Percentiles rank a stretch among this genome's conserved stretches.
Conservation (phyloP, 1,140 invertebrate genomes). For the Dysdera silvatica region DNA sequence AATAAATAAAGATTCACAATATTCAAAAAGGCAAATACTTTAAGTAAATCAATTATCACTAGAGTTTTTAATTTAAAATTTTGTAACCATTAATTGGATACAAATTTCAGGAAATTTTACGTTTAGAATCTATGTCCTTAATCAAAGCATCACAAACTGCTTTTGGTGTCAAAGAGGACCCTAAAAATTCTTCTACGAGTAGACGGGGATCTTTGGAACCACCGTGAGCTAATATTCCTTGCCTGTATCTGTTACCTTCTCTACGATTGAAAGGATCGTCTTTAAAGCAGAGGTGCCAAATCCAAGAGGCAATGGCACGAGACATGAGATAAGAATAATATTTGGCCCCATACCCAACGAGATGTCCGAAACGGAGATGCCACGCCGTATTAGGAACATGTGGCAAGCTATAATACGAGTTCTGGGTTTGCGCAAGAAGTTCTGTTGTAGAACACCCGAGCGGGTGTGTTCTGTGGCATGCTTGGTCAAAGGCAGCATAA, state of each 20-base stretch:
- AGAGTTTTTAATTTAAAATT: too few relatives aligned
- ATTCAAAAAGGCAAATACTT: too few relatives aligned
- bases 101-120: background rate
- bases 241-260: constrained; percentile 67
- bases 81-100: too few relatives aligned
- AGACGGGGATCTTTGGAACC: constrained; percentile 66
- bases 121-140: constrained; percentile 13
- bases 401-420: constrained; percentile 73
- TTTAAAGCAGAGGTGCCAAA: constrained; percentile 85
- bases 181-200: constrained; percentile 19
- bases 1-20: too few relatives aligned
- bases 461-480: constrained; percentile 60
- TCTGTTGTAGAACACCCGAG: constrained; percentile 53
- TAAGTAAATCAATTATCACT: too few relatives aligned
- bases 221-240: constrained; percentile 73
- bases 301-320: constrained; percentile 80
- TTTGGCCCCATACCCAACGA: constrained; percentile 95
- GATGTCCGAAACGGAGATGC: constrained; percentile 91
- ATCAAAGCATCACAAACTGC: constrained; percentile 15
- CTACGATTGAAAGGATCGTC: constrained; percentile 66
- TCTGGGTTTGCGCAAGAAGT: constrained; percentile 69
- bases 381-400: constrained; percentile 86
- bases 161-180: constrained; percentile 16
- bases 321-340: constrained; percentile 97
- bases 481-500: constrained; percentile 81